A percentile compares a stretch with the other conserved stretches of the same genome.
Evolutionary conservation across 2,113 vertebrate species (phyloP).

Genomic region (Odocoileus virginianus): DNA sequence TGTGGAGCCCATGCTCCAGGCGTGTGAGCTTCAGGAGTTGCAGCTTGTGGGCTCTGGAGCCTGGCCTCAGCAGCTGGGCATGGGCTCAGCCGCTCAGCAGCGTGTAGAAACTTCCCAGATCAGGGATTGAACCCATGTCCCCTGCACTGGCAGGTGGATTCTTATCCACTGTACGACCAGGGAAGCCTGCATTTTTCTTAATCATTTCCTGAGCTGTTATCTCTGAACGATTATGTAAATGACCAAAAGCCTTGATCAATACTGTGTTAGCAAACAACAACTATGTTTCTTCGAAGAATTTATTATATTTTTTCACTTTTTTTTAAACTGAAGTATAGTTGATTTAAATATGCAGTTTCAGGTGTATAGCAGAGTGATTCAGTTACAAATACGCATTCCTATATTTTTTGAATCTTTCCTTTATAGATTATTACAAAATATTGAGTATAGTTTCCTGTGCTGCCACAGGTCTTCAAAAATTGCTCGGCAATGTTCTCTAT

Average conservation of each 20-base stretch:
- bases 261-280: not conserved
- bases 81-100: not conserved
- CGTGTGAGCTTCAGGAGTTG: not conserved
- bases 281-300: not conserved
- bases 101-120: accelerated
- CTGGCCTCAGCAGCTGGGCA: not conserved
- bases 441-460: not conserved
- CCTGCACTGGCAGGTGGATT: not conserved
- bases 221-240: not conserved
- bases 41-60: not conserved
- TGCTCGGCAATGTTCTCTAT: not conserved
- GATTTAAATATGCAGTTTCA: not conserved
- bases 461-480: not conserved
- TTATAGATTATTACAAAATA: not conserved
- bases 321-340: not conserved
- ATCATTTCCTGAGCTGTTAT: not conserved
- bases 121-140: not conserved
- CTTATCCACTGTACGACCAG: not conserved
- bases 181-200: not conserved
- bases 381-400: not conserved
- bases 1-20: not conserved
- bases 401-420: not conserved
- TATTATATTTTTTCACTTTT: not conserved
- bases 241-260: not conserved
- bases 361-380: not conserved